These are phyloP conservation scores for Ditula angustiorana DNA, from an alignment of 2,888 invertebrate genomes.

Conservation along the genomic window DNA sequence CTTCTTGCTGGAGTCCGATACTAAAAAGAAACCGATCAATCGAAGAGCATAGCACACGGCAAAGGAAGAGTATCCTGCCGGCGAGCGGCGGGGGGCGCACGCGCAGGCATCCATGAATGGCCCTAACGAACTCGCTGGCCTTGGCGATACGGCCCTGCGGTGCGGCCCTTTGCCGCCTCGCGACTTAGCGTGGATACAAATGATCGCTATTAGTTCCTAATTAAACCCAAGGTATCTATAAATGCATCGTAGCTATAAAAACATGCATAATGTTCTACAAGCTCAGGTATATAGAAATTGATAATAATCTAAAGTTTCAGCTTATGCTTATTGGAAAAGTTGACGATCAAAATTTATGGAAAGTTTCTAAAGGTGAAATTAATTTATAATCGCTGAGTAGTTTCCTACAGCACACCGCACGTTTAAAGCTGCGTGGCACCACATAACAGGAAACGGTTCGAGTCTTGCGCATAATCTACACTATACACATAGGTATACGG, in stretches of 20 bases:
- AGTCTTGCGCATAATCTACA: constrained; percentile 54
- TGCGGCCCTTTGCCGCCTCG: constrained; percentile 49
- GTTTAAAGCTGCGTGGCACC: constrained; percentile 42
- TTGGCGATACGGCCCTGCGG: constrained; percentile 72
- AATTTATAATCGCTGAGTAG: background rate
- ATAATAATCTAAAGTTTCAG: background rate
- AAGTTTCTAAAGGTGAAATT: background rate
- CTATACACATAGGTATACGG: constrained; percentile 51
- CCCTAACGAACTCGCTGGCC: constrained; percentile 83
- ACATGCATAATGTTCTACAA: constrained; percentile 21
- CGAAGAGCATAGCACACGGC: constrained; percentile 72
- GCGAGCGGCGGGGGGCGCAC: constrained; percentile 57
- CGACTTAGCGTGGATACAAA: constrained; percentile 42
- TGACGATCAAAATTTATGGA: background rate
- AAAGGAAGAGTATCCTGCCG: constrained; percentile 76
- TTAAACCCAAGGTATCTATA: constrained; percentile 25
- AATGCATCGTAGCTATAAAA: constrained; percentile 9
- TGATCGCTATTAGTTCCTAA: constrained; percentile 37
- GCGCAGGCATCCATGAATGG: constrained; percentile 83
- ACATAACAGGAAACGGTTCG: constrained; percentile 71
- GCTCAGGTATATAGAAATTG: constrained; percentile 1
- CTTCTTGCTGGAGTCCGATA: constrained; percentile 72
- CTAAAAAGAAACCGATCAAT: constrained; percentile 76
- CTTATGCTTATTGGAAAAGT: background rate
- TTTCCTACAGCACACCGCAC: constrained; percentile 11